These are phyloP conservation scores for Antechinus flavipes DNA, from an alignment of 2,113 vertebrate species.

Conservation along the genomic window DNA sequence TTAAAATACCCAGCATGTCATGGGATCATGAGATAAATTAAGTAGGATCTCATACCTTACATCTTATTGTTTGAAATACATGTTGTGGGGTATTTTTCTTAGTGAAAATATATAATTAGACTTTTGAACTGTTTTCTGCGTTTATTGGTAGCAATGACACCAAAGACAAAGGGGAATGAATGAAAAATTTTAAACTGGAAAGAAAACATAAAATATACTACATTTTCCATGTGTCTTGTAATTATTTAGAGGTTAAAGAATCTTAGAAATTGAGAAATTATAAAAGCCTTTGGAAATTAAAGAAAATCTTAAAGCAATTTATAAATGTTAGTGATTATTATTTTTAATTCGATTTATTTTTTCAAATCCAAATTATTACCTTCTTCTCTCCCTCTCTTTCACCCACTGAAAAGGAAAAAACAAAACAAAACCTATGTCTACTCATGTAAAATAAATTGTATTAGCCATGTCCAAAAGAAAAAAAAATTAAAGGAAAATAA, in stretches of 20 bases:
- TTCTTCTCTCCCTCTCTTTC: background rate
- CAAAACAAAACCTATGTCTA: background rate
- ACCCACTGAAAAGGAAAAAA: background rate
- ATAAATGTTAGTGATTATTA: background rate
- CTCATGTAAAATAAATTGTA: too few relatives aligned
- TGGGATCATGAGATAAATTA: constrained; percentile 83
- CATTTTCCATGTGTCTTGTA: constrained; percentile 76
- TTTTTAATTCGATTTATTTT: background rate
- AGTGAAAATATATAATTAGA: constrained; percentile 70
- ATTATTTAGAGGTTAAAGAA: constrained; percentile 74
- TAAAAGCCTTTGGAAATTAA: background rate
- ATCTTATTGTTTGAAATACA: constrained; percentile 75
- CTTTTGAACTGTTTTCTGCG: constrained; percentile 77
- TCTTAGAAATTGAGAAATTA: constrained; percentile 47
- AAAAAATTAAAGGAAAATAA: too few relatives aligned
- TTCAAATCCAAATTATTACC: background rate
- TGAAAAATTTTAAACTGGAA: constrained; percentile 81
- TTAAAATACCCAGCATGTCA: constrained; percentile 77
- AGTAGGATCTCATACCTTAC: constrained; percentile 63
- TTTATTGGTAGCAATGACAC: constrained; percentile 82
- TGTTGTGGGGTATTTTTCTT: constrained; percentile 76
- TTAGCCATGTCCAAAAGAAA: too few relatives aligned
- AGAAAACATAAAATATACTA: constrained; percentile 77
- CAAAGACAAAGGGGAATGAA: constrained; percentile 81
- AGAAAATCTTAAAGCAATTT: background rate